These are phyloP conservation scores for Halocynthia roretzi DNA, from an alignment of 23 tunicate species.

Conservation along the genomic window DNA sequence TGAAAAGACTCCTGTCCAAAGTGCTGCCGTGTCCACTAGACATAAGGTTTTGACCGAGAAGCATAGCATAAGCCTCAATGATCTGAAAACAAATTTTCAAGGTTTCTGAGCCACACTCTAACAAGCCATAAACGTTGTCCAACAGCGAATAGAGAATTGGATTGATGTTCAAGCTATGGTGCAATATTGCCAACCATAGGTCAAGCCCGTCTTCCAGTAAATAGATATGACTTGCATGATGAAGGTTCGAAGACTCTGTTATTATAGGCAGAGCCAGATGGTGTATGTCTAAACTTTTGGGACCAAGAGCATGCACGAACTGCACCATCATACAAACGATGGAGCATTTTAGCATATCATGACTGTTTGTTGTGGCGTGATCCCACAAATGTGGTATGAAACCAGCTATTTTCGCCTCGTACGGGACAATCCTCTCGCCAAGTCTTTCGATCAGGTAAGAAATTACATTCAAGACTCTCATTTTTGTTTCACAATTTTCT, in stretches of 20 bases:
- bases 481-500: slow-evolving; percentile 58
- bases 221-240: slow-evolving; percentile 54
- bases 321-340: slow-evolving; percentile 6
- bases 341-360: slow-evolving; percentile 75
- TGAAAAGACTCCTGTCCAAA: slow-evolving; percentile 29
- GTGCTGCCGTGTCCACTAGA: slow-evolving; percentile 27
- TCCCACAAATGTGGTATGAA: slow-evolving; percentile 56
- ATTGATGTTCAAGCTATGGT: slow-evolving; percentile 28
- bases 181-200: slow-evolving; percentile 58
- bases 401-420: slow-evolving; percentile 34
- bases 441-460: slow-evolving; percentile 67
- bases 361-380: slow-evolving; percentile 41
- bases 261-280: slow-evolving; percentile 33
- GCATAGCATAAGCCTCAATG: slow-evolving; percentile 47
- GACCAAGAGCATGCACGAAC: slow-evolving; percentile 5
- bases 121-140: slow-evolving; percentile 44
- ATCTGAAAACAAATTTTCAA: slow-evolving; percentile 51
- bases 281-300: not conserved
- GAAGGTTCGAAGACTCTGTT: slow-evolving; percentile 32
- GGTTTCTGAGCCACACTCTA: slow-evolving; percentile 71
- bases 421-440: slow-evolving; percentile 23
- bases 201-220: slow-evolving; percentile 66
- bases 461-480: slow-evolving; percentile 74
- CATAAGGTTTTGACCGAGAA: slow-evolving; percentile 33
- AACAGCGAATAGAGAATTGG: slow-evolving; percentile 44